Conservation (phyloP, 2,797 vertebrate species). For the Craterocephalus amniculus region DNA sequence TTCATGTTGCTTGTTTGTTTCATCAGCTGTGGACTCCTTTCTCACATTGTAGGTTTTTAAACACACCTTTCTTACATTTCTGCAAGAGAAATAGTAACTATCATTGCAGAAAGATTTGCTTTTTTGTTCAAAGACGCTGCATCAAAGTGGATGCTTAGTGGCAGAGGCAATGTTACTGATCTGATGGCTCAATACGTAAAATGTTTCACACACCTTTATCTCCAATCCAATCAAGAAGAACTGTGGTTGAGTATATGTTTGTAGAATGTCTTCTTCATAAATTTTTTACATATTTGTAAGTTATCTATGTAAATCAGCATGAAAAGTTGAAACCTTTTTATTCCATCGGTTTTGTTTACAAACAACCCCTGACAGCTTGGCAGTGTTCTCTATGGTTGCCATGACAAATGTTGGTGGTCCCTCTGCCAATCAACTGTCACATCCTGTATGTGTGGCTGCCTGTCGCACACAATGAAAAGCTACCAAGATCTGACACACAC, state of each 20-base stretch:
- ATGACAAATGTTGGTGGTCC: conserved; percentile 56
- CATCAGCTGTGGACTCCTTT: neutral
- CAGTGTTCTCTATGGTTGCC: conserved; percentile 49
- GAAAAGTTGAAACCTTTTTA: conserved; percentile 6
- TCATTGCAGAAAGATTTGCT: neutral
- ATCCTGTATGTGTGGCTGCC: conserved; percentile 45
- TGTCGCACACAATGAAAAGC: conserved; percentile 49
- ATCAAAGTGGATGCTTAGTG: neutral
- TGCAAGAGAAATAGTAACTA: neutral
- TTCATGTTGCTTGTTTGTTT: neutral
- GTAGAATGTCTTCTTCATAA: too few species aligned
- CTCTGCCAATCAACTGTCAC: conserved; percentile 72
- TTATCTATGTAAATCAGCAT: neutral
- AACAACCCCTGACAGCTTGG: conserved; percentile 45
- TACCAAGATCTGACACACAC: conserved; percentile 41
- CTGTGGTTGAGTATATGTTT: too few species aligned
- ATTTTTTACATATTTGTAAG: too few species aligned
- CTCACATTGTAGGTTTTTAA: neutral
- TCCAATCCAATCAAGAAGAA: neutral
- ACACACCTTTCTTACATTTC: neutral
- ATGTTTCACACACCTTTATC: neutral
- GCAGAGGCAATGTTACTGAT: neutral
- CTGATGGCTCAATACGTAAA: neutral
- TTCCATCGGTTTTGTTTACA: conserved; percentile 21
- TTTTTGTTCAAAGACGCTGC: neutral